Base-by-base conservation (phyloP, 1,140 invertebrate species). In the Drosophila grimshawi region DNA sequence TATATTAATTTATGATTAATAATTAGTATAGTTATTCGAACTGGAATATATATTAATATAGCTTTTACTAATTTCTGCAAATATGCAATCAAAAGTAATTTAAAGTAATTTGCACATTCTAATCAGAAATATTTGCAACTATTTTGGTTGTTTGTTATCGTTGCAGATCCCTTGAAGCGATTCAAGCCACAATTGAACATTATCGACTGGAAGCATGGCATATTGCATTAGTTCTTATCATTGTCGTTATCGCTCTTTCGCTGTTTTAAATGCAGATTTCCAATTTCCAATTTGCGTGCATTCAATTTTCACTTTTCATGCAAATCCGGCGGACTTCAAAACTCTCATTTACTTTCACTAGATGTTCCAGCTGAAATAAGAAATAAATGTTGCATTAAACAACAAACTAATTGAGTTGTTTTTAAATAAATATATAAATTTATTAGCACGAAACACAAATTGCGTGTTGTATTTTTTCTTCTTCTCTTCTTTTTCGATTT, bases 191-290 rank as follows among this genome's bases (percentile, higher is more conserved):
- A 90, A 56, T 45, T 92, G 33, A 91, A 67, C 41, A 49, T 90
- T 49, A 88, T 91, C 35, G 92, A 92, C 81, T 92, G 91, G 85
- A 80, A 90, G 49, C 78, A 91, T 74, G 77, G 81, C 49, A 80
- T 90, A 43, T 78, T 92, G 66, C 66, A 70, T 48, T 91, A 85
- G 69, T 43, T 53, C 11, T 59, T 33, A 27, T 60, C 10, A 37
- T 65, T 11, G 29, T 65, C 8, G 49, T 57, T 49, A n/a, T 75
- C 37, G 10, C 29, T 7, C 52, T 59, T 32, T 19, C 29, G 39
- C 11, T 49, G 27, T 4, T 41, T 57, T 65, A 62, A 66, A 35
- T 59, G n/a, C 41, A 64, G 33, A 5, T 49, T 59, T 55, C 53
- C 64, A 30, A 49, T 33, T 35, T 19, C 1, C 19, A 52, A 72